These are phyloP conservation scores for Bos taurus DNA, from an alignment of 2,113 vertebrate species.

Conservation along the genomic window DNA sequence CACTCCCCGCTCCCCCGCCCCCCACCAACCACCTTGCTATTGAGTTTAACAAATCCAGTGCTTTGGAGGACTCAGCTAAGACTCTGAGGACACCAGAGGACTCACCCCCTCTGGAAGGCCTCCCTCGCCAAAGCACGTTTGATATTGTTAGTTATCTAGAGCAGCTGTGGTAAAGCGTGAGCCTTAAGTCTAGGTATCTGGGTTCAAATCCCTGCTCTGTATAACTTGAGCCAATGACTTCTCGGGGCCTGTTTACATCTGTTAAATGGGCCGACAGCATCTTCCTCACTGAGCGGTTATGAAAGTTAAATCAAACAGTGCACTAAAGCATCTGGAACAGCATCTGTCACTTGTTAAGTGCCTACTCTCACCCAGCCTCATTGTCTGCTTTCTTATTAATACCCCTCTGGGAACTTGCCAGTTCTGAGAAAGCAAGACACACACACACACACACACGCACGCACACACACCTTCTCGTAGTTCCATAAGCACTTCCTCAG, in stretches of 20 bases:
- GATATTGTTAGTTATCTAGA: not conserved
- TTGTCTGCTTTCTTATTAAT: not conserved
- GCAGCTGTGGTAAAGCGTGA: not conserved
- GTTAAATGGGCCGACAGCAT: not conserved
- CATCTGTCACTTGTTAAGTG: not conserved
- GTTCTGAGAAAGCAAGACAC: not conserved
- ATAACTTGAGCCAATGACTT: not conserved
- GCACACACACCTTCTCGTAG: rapidly evolving
- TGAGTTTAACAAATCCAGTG: not conserved
- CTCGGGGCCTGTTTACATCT: not conserved
- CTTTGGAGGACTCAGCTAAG: not conserved
- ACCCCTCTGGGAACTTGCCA: not conserved
- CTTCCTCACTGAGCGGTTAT: not conserved
- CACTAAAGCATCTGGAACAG: not conserved
- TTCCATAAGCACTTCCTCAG: not conserved
- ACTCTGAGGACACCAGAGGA: not conserved
- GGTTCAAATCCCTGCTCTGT: not conserved
- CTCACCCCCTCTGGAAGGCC: not conserved
- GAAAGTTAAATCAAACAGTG: not conserved
- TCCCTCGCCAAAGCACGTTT: not conserved
- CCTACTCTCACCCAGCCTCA: rapidly evolving
- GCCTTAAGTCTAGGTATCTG: not conserved
- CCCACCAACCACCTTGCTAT: not conserved
- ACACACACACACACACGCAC: rapidly evolving
- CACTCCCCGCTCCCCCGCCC: rapidly evolving